Conservation (phyloP, 2,113 vertebrate genomes). For the Mionectes macconnelli region DNA sequence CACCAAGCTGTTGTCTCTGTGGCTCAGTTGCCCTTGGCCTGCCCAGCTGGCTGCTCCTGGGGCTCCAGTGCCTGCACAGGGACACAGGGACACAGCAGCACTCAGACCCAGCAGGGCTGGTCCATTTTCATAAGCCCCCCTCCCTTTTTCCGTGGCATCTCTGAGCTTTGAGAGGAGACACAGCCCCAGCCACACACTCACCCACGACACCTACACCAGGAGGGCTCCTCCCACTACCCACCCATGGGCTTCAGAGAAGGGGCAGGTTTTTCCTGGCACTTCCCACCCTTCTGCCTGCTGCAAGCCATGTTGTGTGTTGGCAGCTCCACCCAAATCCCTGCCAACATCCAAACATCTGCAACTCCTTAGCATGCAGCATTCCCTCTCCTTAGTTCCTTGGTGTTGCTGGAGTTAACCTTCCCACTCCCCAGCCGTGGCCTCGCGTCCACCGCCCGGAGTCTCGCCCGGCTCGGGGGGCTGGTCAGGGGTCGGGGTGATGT, state of each 20-base stretch:
- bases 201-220: background rate
- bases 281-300: background rate
- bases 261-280: background rate
- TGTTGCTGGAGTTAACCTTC: slow-evolving; percentile 1
- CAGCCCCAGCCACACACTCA: background rate
- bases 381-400: background rate
- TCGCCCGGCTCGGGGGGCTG: accelerated
- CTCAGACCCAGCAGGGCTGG: background rate
- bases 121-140: background rate
- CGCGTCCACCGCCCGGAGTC: background rate
- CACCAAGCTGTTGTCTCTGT: background rate
- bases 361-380: slow-evolving; percentile 6
- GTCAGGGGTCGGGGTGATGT: background rate
- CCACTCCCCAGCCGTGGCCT: background rate
- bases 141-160: background rate
- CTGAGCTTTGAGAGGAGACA: background rate
- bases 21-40: background rate
- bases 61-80: background rate
- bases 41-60: background rate
- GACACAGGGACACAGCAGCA: background rate
- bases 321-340: slow-evolving; percentile 12
- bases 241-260: background rate
- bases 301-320: background rate
- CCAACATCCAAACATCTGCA: slow-evolving; percentile 46
- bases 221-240: background rate